phyloP scores from a whole-genome alignment of 2,888 invertebrate species.

The Celastrina argiolus region DNA sequence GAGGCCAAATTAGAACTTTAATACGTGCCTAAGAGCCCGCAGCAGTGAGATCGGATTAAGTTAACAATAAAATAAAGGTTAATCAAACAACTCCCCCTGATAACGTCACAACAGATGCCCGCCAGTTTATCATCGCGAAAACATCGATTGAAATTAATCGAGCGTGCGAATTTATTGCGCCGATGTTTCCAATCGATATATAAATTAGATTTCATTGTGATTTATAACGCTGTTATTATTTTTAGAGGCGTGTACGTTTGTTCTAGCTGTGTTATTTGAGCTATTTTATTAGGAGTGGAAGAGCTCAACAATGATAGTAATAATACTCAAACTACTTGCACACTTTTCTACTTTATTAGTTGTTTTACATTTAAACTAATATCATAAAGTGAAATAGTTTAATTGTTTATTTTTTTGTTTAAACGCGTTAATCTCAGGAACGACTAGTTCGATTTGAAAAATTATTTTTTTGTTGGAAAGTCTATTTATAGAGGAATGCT shows the following conservation, averaged over 20 bases:
- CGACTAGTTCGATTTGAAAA: no score
- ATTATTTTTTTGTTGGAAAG: no score
- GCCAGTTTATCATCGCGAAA: slow-evolving; percentile 38
- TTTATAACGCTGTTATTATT: slow-evolving; percentile 15
- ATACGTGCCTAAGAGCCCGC: neutral
- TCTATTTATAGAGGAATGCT: no score
- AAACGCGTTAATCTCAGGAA: no score
- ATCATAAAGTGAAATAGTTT: no score
- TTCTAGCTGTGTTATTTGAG: slow-evolving; percentile 1
- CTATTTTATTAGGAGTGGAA: neutral
- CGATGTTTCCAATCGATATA: slow-evolving; percentile 37
- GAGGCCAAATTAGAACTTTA: no score
- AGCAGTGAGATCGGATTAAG: neutral
- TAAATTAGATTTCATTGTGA: slow-evolving; percentile 36
- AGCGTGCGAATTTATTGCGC: slow-evolving; percentile 39
- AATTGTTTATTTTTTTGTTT: no score
- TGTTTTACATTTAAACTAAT: no score
- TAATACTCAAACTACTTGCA: no score
- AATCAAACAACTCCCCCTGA: slow-evolving; percentile 31
- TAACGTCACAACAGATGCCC: slow-evolving; percentile 47
- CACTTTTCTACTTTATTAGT: no score
- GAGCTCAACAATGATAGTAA: neutral
- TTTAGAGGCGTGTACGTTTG: slow-evolving; percentile 18
- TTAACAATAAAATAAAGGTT: slow-evolving; percentile 13
- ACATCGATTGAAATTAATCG: slow-evolving; percentile 45